Evolutionary conservation across 2,797 vertebrate genomes (phyloP), one percentile per base, ranked within the genome.

Genomic region (Sparus aurata): DNA sequence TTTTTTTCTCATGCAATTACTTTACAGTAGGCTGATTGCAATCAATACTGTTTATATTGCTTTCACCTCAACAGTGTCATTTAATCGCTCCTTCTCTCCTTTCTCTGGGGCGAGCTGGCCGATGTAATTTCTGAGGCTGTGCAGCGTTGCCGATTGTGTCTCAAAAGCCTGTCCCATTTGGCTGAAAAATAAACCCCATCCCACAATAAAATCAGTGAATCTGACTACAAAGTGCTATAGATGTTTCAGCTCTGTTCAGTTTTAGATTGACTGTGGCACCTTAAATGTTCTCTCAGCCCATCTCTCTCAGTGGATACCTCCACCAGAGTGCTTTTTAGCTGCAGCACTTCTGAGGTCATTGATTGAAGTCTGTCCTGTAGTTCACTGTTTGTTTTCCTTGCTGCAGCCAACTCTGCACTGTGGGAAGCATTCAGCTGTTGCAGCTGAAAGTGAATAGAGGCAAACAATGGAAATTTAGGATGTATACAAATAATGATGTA

Each of bases 41-140:
- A 83, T 92, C 84, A 89, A 89, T 79, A 75, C 23, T 69, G 77
- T 87, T 76, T 86, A 70, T 80, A 66, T 67, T 59, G 74, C 75
- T 70, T 78, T 64, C 69, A 96, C 96, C 94, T 96, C 90, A 83
- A 95, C 80, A 12, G 90, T 78, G 84, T 92, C 85, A 69, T 84
- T 92, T 80, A 95, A 87, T 80, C 85, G 91, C 69, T 95, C 91
- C 80, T 86, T 91, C 79, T 94, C 92, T 77, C 86, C 91, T 84
- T 86, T 92, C 85, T 94, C 92, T n/a, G 94, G 93, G 80, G 87
- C 71, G 43, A 95, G 87, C 76, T 92, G 87, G 75, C 95, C 95
- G 1, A 96, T 95, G 92, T 96, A 96, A 85, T 87, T 94, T 82
- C 95, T 92, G 63, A 96, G 93, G 73, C 94, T 95, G 76, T 95